phyloP scores from a whole-genome alignment of 2,888 invertebrate species.

The Mythimna albipuncta region DNA sequence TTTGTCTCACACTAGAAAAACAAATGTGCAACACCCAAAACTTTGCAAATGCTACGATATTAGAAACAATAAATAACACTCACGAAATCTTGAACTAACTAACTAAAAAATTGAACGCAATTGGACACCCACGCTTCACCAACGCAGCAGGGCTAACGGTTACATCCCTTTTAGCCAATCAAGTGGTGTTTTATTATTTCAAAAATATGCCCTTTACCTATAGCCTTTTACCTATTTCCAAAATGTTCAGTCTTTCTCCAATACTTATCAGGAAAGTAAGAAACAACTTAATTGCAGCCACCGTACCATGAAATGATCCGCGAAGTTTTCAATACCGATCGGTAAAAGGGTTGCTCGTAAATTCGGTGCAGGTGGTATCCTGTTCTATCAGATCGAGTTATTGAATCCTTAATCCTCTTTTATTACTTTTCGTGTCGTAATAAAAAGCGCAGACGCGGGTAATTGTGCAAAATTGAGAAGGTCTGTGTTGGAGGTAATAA shows the following conservation, averaged over 20 bases:
- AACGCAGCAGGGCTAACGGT: too few species aligned
- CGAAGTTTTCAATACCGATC: slow-evolving; percentile 60
- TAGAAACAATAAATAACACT: too few species aligned
- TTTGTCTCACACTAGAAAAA: too few species aligned
- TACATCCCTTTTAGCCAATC: too few species aligned
- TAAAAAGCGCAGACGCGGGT: slow-evolving; percentile 71
- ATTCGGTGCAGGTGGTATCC: slow-evolving; percentile 72
- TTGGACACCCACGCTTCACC: too few species aligned
- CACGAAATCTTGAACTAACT: too few species aligned
- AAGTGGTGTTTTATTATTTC: too few species aligned
- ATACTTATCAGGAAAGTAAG: slow-evolving; percentile 5
- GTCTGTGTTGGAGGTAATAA: slow-evolving; percentile 37
- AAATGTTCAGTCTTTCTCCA: background rate
- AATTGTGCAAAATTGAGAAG: slow-evolving; percentile 70
- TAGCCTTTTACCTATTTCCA: too few species aligned
- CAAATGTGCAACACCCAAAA: too few species aligned
- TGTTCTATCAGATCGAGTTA: slow-evolving; percentile 82
- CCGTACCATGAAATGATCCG: slow-evolving; percentile 66
- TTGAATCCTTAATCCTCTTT: slow-evolving; percentile 84
- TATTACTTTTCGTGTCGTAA: slow-evolving; percentile 77
- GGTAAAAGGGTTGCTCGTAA: slow-evolving; percentile 78
- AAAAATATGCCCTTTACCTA: too few species aligned
- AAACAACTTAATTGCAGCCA: slow-evolving; percentile 53
- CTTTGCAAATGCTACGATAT: too few species aligned
- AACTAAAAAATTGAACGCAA: too few species aligned